Evolutionary conservation across 1,140 invertebrate genomes (phyloP).

Genomic region (Solenopsis fugax): DNA sequence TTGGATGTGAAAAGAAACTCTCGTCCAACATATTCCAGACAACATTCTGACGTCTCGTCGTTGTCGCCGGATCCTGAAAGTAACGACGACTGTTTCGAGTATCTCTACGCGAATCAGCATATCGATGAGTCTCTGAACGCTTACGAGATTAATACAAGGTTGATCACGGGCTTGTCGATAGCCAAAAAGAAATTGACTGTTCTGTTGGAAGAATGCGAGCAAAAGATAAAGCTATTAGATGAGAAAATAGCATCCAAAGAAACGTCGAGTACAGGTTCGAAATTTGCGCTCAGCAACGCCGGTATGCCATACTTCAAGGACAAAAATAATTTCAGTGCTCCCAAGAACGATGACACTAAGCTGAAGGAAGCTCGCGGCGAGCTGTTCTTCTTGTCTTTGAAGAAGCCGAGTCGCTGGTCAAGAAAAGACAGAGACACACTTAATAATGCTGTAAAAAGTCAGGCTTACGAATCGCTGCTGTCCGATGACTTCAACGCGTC

Average conservation of each 20-base stretch:
- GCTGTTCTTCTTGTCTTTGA: conserved; percentile 79
- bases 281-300: conserved; percentile 67
- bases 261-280: background rate
- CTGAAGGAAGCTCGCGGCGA: conserved; percentile 81
- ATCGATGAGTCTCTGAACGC: background rate
- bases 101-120: background rate
- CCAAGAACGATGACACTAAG: conserved; percentile 82
- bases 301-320: conserved; percentile 86
- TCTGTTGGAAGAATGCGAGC: conserved; percentile 76
- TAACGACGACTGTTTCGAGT: background rate
- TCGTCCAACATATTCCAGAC: background rate
- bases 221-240: conserved; percentile 69
- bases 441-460: conserved; percentile 75
- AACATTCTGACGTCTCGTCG: background rate
- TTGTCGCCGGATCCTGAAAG: background rate
- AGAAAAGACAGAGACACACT: conserved; percentile 78
- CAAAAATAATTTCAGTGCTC: conserved; percentile 78
- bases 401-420: conserved; percentile 79
- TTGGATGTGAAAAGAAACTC: background rate
- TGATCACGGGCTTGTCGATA: conserved; percentile 69
- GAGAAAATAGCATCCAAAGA: conserved; percentile 48
- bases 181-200: conserved; percentile 69
- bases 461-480: conserved; percentile 65
- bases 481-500: background rate
- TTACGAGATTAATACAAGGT: conserved; percentile 73